phyloP scores from a whole-genome alignment of 2,797 vertebrate species.

The Otus scops region DNA sequence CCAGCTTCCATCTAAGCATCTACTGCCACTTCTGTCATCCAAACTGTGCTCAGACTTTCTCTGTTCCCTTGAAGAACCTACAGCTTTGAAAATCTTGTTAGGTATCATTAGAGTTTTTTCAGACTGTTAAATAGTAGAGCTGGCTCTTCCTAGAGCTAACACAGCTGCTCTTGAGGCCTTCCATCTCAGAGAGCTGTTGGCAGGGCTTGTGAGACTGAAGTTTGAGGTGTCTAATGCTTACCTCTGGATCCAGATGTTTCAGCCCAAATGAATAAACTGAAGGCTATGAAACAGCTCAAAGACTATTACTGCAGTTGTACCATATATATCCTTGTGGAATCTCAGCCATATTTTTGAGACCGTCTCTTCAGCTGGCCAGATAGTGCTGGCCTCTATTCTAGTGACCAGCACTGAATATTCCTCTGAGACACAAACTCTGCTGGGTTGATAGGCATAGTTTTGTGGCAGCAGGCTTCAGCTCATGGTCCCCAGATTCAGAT shows the following conservation, averaged over 20 bases:
- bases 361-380: background rate
- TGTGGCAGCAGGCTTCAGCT: background rate
- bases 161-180: background rate
- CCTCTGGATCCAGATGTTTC: background rate
- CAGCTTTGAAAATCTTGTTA: background rate
- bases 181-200: background rate
- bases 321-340: background rate
- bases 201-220: background rate
- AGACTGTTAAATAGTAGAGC: background rate
- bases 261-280: background rate
- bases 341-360: background rate
- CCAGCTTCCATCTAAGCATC: background rate
- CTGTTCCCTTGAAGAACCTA: background rate
- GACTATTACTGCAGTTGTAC: background rate
- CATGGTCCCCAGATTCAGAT: background rate
- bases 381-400: background rate
- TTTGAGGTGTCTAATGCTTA: background rate
- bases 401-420: background rate
- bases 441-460: background rate
- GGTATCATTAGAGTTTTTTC: background rate
- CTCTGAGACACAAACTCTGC: background rate
- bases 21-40: background rate
- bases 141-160: background rate
- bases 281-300: background rate
- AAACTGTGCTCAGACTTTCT: background rate